These are phyloP conservation scores for Glaucidium brasilianum DNA, from an alignment of 2,113 vertebrate genomes.

Conservation along the genomic window DNA sequence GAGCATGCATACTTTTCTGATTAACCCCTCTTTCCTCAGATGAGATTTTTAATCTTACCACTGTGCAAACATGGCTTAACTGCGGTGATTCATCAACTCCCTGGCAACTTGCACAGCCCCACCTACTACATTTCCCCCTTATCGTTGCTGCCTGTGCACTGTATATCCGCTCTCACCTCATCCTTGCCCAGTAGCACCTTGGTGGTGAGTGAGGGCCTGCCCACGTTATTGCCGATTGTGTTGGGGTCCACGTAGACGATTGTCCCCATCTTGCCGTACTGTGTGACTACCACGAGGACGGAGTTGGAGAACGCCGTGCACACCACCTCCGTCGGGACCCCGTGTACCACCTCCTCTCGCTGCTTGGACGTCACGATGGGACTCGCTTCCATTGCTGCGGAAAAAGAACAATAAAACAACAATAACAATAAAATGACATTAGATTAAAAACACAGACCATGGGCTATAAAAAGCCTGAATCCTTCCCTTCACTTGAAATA, in stretches of 20 bases:
- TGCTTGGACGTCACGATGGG: constrained; percentile 82
- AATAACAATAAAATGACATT: accelerated
- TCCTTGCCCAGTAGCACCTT: constrained; percentile 93
- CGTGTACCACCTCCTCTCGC: constrained; percentile 78
- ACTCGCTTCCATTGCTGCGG: constrained; percentile 73
- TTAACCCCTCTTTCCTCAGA: neutral
- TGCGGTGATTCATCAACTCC: neutral
- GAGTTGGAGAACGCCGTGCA: constrained; percentile 93
- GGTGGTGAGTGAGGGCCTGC: constrained; percentile 80
- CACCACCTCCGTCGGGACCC: constrained; percentile 87
- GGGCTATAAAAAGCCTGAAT: neutral
- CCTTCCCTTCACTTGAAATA: neutral
- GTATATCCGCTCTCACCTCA: constrained; percentile 77
- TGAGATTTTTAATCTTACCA: neutral
- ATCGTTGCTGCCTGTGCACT: neutral
- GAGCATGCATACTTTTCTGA: neutral
- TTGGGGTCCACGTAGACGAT: constrained; percentile 88
- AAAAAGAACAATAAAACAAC: neutral
- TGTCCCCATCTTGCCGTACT: constrained; percentile 93
- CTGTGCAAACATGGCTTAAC: neutral
- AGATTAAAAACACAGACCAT: neutral
- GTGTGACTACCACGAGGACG: constrained; percentile 89
- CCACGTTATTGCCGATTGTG: constrained; percentile 75
- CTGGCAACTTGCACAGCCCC: neutral
- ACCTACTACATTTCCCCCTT: neutral